Base-by-base conservation (phyloP, 2,797 vertebrate species). In the Acipenser transmontanus region DNA sequence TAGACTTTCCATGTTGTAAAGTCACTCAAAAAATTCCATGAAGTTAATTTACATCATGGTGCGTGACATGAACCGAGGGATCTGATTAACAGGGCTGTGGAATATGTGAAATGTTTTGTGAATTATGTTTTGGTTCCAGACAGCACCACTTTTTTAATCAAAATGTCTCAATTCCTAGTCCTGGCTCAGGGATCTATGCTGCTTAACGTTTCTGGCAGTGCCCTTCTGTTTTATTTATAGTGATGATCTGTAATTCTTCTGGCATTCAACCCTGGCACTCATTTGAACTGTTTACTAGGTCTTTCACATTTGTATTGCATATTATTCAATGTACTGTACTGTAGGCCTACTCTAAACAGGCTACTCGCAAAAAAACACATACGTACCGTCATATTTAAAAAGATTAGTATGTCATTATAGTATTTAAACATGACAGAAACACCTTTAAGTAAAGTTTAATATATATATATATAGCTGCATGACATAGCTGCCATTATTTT, bases 151-250 rank as follows among this genome's bases (percentile, higher is more conserved):
- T 50, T 47, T 47, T 34, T 49, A 17, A 11, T 20, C 48, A 6
- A 12, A 9, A 17, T 49, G 12, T 64, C 34, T 59, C 54, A 61
- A 61, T 7, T 61, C 11, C 47, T 10, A 8, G 60, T 61, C 17
- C 7, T 61, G 47, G 60, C 60, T 54, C 6, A 6, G 34, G 50
- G 17, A 47, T 17, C 17, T 51, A 13, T 13, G 14, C 12, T 59
- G n/a, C 13, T 64, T 59, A 17, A 1, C 12, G 10, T 54, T 34
- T 49, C 62, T 50, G 14, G 2, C 49, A 49, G 49, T 50, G 47
- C 34, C 57, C 13, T 69, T 14, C 13, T 49, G 47, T 49, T 61
- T 61, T 34, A 34, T 63, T 56, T 68, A 60, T 49, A 71, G 66
- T 63, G 47, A 66, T 47, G 50, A 57, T 63, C 51, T 61, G 63